Evolutionary conservation across 2,888 invertebrate genomes (phyloP).

Genomic region (Apamea monoglypha): DNA sequence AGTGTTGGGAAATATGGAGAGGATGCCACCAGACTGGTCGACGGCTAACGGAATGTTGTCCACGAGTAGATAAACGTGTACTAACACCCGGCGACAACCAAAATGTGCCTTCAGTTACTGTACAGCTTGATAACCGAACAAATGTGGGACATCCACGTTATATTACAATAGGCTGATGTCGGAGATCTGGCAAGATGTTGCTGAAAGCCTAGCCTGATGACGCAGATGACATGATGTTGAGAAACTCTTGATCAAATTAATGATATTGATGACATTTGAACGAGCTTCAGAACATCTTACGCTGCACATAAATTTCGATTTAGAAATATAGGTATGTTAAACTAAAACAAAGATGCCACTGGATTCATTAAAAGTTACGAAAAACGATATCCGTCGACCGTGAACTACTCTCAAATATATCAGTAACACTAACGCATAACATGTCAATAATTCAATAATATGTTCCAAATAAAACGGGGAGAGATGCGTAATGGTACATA

Average conservation of each 20-base stretch:
- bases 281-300: slow-evolving; percentile 45
- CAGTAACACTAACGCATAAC: slow-evolving; percentile 36
- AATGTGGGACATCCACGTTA: background rate
- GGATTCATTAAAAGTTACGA: slow-evolving; percentile 34
- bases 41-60: slow-evolving; percentile 47
- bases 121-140: background rate
- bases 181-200: background rate
- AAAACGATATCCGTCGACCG: slow-evolving; percentile 48
- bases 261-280: slow-evolving; percentile 53
- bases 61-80: slow-evolving; percentile 13
- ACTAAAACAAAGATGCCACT: slow-evolving; percentile 48
- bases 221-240: slow-evolving; percentile 34
- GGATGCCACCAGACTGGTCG: slow-evolving; percentile 56
- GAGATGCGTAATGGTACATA: slow-evolving; percentile 71
- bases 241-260: slow-evolving; percentile 47
- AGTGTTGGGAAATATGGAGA: slow-evolving; percentile 48
- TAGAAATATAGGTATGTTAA: slow-evolving; percentile 55
- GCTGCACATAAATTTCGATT: slow-evolving; percentile 43
- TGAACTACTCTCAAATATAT: slow-evolving; percentile 50
- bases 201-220: slow-evolving; percentile 18
- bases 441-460: slow-evolving; percentile 82
- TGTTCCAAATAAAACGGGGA: slow-evolving; percentile 75
- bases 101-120: background rate
- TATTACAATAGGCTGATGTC: background rate
- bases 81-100: background rate